Evolutionary conservation across 1,140 invertebrate genomes (phyloP).

Genomic region (Hypothenemus hampei): DNA sequence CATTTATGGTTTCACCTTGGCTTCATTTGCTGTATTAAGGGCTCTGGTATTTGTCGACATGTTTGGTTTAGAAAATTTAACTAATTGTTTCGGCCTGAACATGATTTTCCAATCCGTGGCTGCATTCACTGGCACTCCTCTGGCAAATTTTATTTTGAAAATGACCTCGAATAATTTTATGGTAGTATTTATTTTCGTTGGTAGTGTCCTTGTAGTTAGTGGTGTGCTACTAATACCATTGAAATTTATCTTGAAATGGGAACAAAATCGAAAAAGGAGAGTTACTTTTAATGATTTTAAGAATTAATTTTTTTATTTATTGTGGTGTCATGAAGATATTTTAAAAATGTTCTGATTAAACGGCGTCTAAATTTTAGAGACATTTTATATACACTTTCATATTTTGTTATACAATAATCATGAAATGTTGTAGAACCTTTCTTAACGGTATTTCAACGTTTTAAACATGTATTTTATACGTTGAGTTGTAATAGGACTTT

Average conservation of each 20-base stretch:
- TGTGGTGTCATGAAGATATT: too few species aligned
- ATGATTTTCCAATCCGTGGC: conserved; percentile 90
- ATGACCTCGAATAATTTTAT: conserved; percentile 70
- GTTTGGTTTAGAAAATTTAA: conserved; percentile 91
- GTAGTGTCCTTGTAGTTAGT: conserved; percentile 45
- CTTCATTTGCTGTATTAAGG: conserved; percentile 92
- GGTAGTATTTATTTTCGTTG: conserved; percentile 87
- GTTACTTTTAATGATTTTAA: neutral
- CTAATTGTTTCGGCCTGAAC: conserved; percentile 92
- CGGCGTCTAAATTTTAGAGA: too few species aligned
- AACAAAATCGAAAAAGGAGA: conserved; percentile 13
- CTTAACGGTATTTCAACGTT: too few species aligned
- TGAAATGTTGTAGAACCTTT: too few species aligned
- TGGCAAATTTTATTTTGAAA: conserved; percentile 82
- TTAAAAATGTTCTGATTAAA: too few species aligned
- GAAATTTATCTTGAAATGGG: conserved; percentile 25
- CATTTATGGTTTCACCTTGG: conserved; percentile 44
- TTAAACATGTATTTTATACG: too few species aligned
- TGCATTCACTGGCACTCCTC: conserved; percentile 74
- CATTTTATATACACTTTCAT: too few species aligned
- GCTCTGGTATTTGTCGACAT: conserved; percentile 95
- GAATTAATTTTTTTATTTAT: too few species aligned
- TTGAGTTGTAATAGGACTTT: too few species aligned
- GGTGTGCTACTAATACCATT: conserved; percentile 36
- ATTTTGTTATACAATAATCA: too few species aligned